Conservation (phyloP, 53 echinoderm and acorn worm species). For the Apostichopus leukothele region DNA sequence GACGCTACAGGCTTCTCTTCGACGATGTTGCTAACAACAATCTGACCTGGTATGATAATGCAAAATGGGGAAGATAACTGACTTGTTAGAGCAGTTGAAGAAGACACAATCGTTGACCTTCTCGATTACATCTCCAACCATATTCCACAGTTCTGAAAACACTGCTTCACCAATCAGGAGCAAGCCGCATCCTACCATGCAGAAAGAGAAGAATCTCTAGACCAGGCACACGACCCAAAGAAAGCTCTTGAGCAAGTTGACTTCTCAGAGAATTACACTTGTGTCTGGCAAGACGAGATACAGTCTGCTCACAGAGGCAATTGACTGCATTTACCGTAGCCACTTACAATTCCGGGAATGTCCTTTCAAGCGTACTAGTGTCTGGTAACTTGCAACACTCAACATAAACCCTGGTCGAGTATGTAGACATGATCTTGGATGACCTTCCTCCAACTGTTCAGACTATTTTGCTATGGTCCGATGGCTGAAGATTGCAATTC, state of each 20-base stretch:
- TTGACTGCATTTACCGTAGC: conserved; percentile 65
- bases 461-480: conserved; percentile 53
- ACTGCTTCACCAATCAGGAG: neutral
- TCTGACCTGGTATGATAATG: too few relatives aligned
- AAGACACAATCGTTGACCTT: conserved; percentile 54
- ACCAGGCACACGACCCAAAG: neutral
- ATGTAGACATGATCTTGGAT: conserved; percentile 23
- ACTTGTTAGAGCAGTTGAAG: conserved; percentile 21
- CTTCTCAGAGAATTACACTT: conserved; percentile 40
- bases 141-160: neutral
- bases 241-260: neutral
- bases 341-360: conserved; percentile 50
- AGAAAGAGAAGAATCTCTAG: neutral
- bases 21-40: too few relatives aligned
- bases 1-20: too few relatives aligned
- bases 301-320: conserved; percentile 60
- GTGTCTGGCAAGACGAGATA: conserved; percentile 8
- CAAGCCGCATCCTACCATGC: neutral
- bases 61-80: too few relatives aligned
- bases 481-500: conserved; percentile 62
- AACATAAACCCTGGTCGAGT: conserved; percentile 22
- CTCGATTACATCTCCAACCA: conserved; percentile 4
- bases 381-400: conserved; percentile 48
- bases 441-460: conserved; percentile 18
- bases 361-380: conserved; percentile 46